Evolutionary conservation across 1,140 invertebrate genomes (phyloP), one percentile per base, ranked within the genome.

Genomic region (Heliconius nattereri): DNA sequence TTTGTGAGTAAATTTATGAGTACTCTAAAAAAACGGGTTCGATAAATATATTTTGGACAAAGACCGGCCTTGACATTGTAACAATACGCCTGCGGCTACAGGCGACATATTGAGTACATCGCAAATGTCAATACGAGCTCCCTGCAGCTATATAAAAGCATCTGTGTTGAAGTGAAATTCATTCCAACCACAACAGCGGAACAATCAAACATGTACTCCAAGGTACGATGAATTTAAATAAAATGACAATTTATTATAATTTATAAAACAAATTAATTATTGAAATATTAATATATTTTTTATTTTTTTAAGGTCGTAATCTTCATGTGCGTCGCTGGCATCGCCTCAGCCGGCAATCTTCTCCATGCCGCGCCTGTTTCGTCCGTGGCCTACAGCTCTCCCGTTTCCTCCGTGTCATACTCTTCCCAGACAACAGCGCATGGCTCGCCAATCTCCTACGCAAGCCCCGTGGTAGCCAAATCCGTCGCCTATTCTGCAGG

Each of bases 21-120:
- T 26, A 23, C 54, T n/a, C 54, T 9, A 23, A 60, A 60, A n/a
- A 75, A 40, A 60, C 9, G 37, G 40, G 54, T 40, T 45, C 52
- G 35, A 66, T 75, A 57, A 75, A 75, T 75, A 35, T 71, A 23
- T 66, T 60, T 75, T 66, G 29, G 37, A 66, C 29, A 72, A 60
- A 71, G 72, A 70, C 72, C 75, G 70, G 76, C 89, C 89, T 89
- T 91, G 91, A 92, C 91, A 90, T 89, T 92, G 91, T 87, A 85
- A 88, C 81, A 71, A 88, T 84, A 81, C 86, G 88, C 88, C 83
- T 70, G 82, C 79, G 85, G 89, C 86, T 75, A 78, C 80, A 78
- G 75, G 3, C 78, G 78, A 72, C 71, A 79, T 81, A 76, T 76
- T 81, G 78, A 75, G 74, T 75, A 73, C 79, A 78, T 78, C 79